Conservation (phyloP, 2,113 vertebrate genomes). For the Zosterops japonicus region DNA sequence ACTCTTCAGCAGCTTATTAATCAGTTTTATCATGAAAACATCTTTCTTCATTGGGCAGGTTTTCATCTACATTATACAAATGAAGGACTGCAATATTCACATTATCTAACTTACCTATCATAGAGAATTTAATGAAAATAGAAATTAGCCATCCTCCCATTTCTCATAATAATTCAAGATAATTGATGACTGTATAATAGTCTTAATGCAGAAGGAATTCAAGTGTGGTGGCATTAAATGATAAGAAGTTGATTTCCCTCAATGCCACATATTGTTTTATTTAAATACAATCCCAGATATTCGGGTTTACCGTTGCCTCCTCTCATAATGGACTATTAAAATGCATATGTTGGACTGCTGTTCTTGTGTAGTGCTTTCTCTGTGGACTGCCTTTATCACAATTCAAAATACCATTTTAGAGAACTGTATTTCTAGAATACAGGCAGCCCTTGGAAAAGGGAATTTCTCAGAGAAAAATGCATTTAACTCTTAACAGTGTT, state of each 20-base stretch:
- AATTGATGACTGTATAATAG: not conserved
- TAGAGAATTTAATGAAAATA: not conserved
- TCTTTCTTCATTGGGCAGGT: not conserved
- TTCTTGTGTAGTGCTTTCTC: not conserved
- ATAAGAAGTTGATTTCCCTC: conserved; percentile 28
- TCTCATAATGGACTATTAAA: conserved; percentile 5
- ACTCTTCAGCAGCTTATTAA: not conserved
- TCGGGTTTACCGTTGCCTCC: not conserved
- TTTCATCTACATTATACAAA: not conserved
- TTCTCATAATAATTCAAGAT: not conserved
- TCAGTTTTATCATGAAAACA: not conserved
- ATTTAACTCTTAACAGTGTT: not conserved
- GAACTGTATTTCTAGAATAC: not conserved
- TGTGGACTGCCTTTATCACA: not conserved
- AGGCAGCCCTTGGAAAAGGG: not conserved
- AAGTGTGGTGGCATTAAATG: not conserved
- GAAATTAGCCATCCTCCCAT: not conserved
- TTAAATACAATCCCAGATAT: not conserved
- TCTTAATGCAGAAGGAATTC: not conserved
- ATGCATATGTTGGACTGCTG: not conserved
- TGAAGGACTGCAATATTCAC: not conserved
- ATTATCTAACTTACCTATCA: not conserved
- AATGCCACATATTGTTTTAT: not conserved
- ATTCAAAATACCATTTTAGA: not conserved
- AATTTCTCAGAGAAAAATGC: not conserved